phyloP scores from a whole-genome alignment of 53 echinoderm and acorn worm genomes.

The Henricia sp. region DNA sequence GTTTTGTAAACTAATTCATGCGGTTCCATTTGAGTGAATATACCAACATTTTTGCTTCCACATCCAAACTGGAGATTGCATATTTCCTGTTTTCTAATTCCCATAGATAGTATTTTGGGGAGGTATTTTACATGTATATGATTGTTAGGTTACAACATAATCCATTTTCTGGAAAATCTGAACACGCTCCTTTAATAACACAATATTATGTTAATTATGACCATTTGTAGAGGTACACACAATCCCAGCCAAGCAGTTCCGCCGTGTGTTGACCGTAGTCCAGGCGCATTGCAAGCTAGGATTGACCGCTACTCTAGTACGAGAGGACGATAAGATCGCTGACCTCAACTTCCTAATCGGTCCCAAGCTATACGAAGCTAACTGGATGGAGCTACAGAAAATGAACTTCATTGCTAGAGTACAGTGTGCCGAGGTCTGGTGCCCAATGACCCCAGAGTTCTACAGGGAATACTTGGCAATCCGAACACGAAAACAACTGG shows the following conservation, averaged over 20 bases:
- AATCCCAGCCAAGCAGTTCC: conserved; percentile 98
- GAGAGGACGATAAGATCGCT: conserved; percentile 99
- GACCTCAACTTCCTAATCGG: conserved; percentile 99
- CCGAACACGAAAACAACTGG: conserved; percentile 83
- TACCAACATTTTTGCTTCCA: too few species aligned
- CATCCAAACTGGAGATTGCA: too few species aligned
- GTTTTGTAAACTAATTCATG: not conserved
- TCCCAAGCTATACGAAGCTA: conserved; percentile 98
- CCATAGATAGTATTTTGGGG: too few species aligned
- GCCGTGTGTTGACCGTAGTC: conserved; percentile 91
- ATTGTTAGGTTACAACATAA: too few species aligned
- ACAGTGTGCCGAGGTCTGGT: conserved; percentile 99
- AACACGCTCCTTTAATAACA: too few species aligned
- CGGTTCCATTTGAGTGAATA: too few species aligned
- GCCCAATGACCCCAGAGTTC: conserved; percentile 99
- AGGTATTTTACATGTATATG: too few species aligned
- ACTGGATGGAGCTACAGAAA: conserved; percentile 98
- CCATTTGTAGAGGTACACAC: conserved; percentile 94
- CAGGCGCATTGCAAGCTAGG: conserved; percentile 99
- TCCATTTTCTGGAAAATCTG: too few species aligned
- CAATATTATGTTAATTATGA: too few species aligned
- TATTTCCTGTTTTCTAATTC: too few species aligned
- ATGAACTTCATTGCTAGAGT: conserved; percentile 94
- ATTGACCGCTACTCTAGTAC: conserved; percentile 93
- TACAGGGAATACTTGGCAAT: conserved; percentile 91